phyloP scores from a whole-genome alignment of 2,797 vertebrate genomes.

The Gambusia yucatana region DNA sequence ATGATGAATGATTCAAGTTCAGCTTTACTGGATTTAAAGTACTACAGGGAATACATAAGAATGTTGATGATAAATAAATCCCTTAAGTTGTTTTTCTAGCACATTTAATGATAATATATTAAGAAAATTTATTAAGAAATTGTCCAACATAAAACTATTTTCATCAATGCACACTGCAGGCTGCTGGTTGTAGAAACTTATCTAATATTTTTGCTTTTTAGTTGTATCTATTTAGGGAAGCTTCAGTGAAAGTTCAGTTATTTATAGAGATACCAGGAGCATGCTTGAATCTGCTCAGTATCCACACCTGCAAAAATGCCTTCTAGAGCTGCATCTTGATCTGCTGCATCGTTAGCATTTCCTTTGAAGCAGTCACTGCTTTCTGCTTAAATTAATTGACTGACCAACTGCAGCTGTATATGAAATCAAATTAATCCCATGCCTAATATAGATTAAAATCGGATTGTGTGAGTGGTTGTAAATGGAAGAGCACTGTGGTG shows the following conservation, averaged over 20 bases:
- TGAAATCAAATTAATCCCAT: slow-evolving; percentile 48
- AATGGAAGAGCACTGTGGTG: slow-evolving; percentile 18
- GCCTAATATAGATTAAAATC: slow-evolving; percentile 50
- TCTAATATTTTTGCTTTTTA: neutral
- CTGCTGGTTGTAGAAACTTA: neutral
- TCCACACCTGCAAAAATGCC: neutral
- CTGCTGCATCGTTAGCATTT: neutral
- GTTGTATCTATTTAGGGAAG: slow-evolving; percentile 3
- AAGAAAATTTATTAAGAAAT: neutral
- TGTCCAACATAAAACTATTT: neutral
- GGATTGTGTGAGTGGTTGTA: slow-evolving; percentile 20
- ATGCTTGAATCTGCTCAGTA: neutral
- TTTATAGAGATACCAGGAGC: slow-evolving; percentile 1
- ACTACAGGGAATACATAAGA: neutral
- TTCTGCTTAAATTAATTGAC: slow-evolving; percentile 52
- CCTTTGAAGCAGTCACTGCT: neutral
- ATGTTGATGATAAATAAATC: neutral
- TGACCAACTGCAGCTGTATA: slow-evolving; percentile 39
- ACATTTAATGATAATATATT: neutral
- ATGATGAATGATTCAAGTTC: neutral
- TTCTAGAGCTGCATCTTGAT: neutral
- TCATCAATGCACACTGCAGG: neutral
- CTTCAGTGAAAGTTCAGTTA: neutral
- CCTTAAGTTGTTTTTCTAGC: neutral
- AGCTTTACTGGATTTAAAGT: neutral